These are phyloP conservation scores for Conops quadrifasciatus DNA, from an alignment of 2,888 invertebrate species.

Conservation along the genomic window DNA sequence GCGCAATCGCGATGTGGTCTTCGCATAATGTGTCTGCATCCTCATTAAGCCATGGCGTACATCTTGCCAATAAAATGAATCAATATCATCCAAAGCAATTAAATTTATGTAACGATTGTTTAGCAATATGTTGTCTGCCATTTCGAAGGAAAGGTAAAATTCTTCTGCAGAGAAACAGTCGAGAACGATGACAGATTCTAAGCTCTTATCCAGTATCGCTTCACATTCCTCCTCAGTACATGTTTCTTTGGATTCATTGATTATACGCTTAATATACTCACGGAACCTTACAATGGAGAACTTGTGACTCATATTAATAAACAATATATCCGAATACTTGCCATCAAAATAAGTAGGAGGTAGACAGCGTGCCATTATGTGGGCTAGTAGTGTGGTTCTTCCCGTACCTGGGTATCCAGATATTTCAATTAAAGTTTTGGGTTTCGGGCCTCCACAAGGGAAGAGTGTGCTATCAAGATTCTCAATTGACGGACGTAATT, in stretches of 20 bases:
- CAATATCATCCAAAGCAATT: slow-evolving; percentile 67
- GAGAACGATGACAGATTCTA: slow-evolving; percentile 46
- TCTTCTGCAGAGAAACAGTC: slow-evolving; percentile 50
- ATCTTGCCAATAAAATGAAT: slow-evolving; percentile 67
- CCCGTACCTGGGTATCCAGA: slow-evolving; percentile 65
- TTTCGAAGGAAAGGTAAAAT: slow-evolving; percentile 48
- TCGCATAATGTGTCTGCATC: slow-evolving; percentile 50
- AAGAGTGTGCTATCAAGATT: slow-evolving; percentile 42
- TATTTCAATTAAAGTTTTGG: slow-evolving; percentile 66
- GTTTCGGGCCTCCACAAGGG: slow-evolving; percentile 56
- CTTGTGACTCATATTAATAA: slow-evolving; percentile 68
- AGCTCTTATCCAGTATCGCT: slow-evolving; percentile 38
- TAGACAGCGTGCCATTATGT: slow-evolving; percentile 66
- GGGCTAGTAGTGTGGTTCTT: slow-evolving; percentile 66
- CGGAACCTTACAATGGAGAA: slow-evolving; percentile 60
- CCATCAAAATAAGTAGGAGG: slow-evolving; percentile 64
- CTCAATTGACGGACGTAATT: slow-evolving; percentile 38
- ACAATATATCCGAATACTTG: slow-evolving; percentile 63
- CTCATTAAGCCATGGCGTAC: slow-evolving; percentile 43
- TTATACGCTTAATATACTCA: slow-evolving; percentile 56
- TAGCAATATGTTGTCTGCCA: slow-evolving; percentile 62
- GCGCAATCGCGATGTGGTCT: slow-evolving; percentile 44
- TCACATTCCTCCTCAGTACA: slow-evolving; percentile 40
- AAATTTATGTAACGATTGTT: slow-evolving; percentile 63
- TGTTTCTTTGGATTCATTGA: slow-evolving; percentile 45